phyloP scores from a whole-genome alignment of 2,797 vertebrate genomes.

The Leuciscus waleckii region DNA sequence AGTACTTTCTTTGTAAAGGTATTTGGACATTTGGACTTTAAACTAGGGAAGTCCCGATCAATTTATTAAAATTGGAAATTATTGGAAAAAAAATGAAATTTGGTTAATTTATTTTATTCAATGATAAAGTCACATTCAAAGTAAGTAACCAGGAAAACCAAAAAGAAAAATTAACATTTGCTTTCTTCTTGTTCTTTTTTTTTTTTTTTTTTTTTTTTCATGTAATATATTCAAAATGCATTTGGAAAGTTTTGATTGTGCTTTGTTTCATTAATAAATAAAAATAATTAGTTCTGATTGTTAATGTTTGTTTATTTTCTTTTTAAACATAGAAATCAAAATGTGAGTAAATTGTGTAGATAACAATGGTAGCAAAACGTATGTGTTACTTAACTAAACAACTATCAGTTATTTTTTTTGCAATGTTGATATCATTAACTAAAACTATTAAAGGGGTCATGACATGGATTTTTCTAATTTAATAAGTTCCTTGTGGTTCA shows the following conservation, averaged over 20 bases:
- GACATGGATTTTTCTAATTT: too few relatives aligned
- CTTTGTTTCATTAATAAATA: neutral
- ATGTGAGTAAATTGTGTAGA: neutral
- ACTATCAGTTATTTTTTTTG: neutral
- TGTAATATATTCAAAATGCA: neutral
- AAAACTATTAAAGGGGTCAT: neutral
- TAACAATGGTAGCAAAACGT: neutral
- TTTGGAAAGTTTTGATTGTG: neutral
- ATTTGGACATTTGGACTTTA: neutral
- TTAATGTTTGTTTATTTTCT: neutral
- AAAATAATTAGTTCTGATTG: neutral
- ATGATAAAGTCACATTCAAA: neutral
- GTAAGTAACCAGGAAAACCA: neutral
- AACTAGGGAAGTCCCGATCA: neutral
- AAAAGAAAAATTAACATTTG: too few relatives aligned
- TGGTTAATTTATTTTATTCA: neutral
- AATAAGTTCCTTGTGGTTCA: too few relatives aligned
- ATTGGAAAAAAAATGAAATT: too few relatives aligned
- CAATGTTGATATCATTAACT: neutral
- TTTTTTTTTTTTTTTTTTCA: too few relatives aligned
- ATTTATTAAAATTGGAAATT: too few relatives aligned
- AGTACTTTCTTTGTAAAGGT: constrained; percentile 2
- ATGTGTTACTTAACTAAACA: neutral
- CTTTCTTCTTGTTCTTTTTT: too few relatives aligned
- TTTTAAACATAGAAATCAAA: neutral